These are phyloP conservation scores for Xestoiulus laeticollis DNA, from an alignment of 2,888 invertebrate species.

Conservation along the genomic window DNA sequence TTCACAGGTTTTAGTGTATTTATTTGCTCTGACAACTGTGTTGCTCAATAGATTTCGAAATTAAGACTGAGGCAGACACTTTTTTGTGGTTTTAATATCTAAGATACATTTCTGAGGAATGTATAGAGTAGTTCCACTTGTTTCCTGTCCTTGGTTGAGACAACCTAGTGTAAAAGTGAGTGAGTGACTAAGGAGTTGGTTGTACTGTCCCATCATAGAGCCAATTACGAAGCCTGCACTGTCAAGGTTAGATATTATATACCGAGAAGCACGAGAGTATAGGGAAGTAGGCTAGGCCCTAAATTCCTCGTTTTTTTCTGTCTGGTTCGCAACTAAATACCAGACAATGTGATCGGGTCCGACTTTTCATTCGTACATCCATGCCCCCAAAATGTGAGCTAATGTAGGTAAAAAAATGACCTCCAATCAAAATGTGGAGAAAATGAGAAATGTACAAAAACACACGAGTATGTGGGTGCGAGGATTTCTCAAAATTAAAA, in stretches of 20 bases:
- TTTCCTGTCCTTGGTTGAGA: background rate
- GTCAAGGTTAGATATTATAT: slow-evolving; percentile 23
- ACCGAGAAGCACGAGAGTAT: background rate
- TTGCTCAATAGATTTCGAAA: too few species aligned
- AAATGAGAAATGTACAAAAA: background rate
- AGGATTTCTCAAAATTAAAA: background rate
- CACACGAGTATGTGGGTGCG: background rate
- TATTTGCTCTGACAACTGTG: too few species aligned
- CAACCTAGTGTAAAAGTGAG: background rate
- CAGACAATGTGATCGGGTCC: slow-evolving; percentile 37
- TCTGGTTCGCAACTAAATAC: slow-evolving; percentile 23
- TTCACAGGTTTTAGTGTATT: too few species aligned
- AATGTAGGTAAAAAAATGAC: background rate
- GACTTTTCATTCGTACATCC: slow-evolving; percentile 8
- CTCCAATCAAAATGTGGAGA: background rate
- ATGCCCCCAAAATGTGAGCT: background rate
- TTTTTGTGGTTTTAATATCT: too few species aligned
- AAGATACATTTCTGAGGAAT: too few species aligned
- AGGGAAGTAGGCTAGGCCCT: slow-evolving; percentile 22
- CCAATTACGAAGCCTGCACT: slow-evolving; percentile 12
- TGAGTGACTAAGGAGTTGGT: slow-evolving; percentile 34
- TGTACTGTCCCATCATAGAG: background rate
- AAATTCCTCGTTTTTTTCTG: slow-evolving; percentile 21
- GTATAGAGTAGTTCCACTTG: background rate
- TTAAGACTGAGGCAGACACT: too few species aligned